A percentile compares a stretch with the other conserved stretches of the same genome.
These are phyloP conservation scores for Neuroterus valhalla DNA, from an alignment of 1,140 invertebrate species.

Conservation along the genomic window DNA sequence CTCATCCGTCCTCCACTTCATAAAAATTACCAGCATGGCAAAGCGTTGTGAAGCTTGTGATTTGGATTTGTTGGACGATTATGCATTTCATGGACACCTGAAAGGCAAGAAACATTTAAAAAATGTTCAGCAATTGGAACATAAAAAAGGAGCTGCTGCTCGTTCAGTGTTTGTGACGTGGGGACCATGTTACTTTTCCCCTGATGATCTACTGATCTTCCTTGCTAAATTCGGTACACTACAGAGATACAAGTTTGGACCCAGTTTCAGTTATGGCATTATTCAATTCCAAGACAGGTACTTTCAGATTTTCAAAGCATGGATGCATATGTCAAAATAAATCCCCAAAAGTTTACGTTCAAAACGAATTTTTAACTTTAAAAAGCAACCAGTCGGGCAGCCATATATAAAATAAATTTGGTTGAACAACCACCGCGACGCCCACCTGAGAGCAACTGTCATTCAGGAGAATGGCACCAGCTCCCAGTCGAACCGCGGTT, in stretches of 20 bases:
- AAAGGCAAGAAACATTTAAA: conserved; percentile 67
- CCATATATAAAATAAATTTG: too few relatives aligned
- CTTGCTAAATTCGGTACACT: conserved; percentile 69
- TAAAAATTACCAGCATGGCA: conserved; percentile 43
- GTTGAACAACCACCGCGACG: too few relatives aligned
- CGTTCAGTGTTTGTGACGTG: not conserved
- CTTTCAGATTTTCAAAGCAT: not conserved
- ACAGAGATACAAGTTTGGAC: conserved; percentile 49
- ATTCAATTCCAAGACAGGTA: conserved; percentile 57
- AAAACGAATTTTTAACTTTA: too few relatives aligned
- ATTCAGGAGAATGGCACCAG: too few relatives aligned
- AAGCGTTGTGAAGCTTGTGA: conserved; percentile 65
- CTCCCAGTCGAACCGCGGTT: too few relatives aligned
- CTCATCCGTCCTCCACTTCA: too few relatives aligned
- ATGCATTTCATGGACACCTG: conserved; percentile 61
- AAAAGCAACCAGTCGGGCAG: too few relatives aligned
- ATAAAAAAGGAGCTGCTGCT: too few relatives aligned
- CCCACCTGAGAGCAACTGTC: too few relatives aligned
- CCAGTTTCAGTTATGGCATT: conserved; percentile 46
- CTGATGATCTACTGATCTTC: conserved; percentile 56
- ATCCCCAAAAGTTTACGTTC: not conserved
- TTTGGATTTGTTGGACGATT: conserved; percentile 57
- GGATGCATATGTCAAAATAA: not conserved
- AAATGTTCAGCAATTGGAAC: conserved; percentile 41
- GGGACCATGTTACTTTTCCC: conserved; percentile 28